Conservation (phyloP, 2,797 vertebrate species). For the Merluccius polli region DNA sequence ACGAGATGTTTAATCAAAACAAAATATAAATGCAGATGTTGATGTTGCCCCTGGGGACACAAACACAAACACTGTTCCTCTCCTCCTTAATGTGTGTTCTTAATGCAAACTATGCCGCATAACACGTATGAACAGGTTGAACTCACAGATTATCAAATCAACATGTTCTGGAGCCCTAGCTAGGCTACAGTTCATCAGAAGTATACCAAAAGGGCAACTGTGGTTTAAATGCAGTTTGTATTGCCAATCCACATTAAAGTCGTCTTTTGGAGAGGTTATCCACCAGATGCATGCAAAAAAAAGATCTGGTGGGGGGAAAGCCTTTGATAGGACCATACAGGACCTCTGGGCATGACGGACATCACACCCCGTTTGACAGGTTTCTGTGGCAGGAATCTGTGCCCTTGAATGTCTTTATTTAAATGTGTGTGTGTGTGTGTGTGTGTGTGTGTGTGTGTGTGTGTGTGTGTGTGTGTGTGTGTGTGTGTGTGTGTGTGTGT, state of each 20-base stretch:
- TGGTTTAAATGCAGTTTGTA: not conserved
- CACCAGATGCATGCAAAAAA: not conserved
- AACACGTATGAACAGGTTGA: not conserved
- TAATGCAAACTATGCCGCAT: constrained; percentile 24
- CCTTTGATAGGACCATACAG: constrained; percentile 10
- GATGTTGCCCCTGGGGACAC: constrained; percentile 28
- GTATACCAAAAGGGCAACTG: not conserved
- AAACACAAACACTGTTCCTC: not conserved
- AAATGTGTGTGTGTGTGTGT: constrained; percentile 7
- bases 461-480: not conserved
- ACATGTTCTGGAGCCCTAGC: not conserved
- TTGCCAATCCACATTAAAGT: not conserved
- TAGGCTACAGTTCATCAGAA: not conserved
- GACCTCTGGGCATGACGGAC: not conserved
- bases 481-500: too few relatives aligned
- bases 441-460: not conserved
- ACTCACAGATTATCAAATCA: not conserved
- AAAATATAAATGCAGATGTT: constrained; percentile 41
- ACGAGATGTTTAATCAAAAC: not conserved
- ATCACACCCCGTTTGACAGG: constrained; percentile 12
- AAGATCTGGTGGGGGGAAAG: not conserved
- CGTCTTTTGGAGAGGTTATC: not conserved
- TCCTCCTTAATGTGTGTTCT: constrained; percentile 36
- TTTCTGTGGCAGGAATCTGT: constrained; percentile 18
- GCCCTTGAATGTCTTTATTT: constrained; percentile 38